Percentiles rank a stretch among this genome's conserved stretches.
Evolutionary conservation across 2,113 vertebrate genomes (phyloP).

Genomic region (Bagarius yarrelli): DNA sequence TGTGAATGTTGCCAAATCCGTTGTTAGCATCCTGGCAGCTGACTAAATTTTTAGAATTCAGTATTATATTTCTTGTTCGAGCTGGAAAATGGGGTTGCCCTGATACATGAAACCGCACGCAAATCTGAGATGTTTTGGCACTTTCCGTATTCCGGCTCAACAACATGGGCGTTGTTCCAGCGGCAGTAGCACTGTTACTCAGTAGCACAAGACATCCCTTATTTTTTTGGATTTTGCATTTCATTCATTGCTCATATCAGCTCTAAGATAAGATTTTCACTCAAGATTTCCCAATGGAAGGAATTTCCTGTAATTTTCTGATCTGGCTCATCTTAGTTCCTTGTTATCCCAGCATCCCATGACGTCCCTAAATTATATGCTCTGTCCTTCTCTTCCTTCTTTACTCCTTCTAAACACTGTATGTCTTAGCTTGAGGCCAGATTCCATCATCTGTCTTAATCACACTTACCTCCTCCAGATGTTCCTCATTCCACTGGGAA

Average conservation of each 20-base stretch:
- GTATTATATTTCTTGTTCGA: constrained; percentile 27
- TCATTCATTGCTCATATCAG: background rate
- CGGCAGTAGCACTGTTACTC: background rate
- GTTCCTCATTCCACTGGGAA: constrained; percentile 41
- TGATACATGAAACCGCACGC: background rate
- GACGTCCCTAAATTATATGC: constrained; percentile 27
- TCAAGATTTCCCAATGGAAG: no score
- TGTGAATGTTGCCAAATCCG: background rate
- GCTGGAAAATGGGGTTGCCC: background rate
- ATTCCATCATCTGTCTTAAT: constrained; percentile 48
- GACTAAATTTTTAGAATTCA: background rate
- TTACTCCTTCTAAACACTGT: background rate
- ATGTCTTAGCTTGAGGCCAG: constrained; percentile 24
- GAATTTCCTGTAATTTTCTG: background rate
- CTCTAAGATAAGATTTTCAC: background rate
- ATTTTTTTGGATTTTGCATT: background rate
- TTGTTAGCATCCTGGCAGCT: constrained; percentile 20
- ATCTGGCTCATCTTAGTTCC: background rate
- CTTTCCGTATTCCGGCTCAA: background rate
- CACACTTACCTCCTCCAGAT: constrained; percentile 45
- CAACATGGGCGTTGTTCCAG: background rate
- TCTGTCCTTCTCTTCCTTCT: constrained; percentile 19
- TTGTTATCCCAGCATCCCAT: background rate
- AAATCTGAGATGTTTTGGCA: constrained; percentile 17
- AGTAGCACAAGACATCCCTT: background rate